phyloP scores from a whole-genome alignment of 2,797 vertebrate species.

The Danio choprae region DNA sequence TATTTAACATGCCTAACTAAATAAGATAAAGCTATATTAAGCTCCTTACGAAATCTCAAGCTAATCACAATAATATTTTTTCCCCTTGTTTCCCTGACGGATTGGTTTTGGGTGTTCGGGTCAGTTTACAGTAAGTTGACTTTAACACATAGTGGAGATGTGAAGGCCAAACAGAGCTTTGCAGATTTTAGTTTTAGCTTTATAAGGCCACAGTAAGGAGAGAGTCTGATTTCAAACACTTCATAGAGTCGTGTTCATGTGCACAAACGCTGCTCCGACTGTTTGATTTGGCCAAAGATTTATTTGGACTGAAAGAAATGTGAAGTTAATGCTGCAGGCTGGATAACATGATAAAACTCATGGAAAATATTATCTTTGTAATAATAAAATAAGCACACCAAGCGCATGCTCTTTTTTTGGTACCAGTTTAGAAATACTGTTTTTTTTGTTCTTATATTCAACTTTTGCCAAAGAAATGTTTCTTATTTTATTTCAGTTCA shows the following conservation, averaged over 20 bases:
- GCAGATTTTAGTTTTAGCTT: constrained; percentile 66
- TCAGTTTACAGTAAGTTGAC: constrained; percentile 38
- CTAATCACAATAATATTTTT: not conserved
- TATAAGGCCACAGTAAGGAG: constrained; percentile 72
- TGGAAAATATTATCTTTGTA: not conserved
- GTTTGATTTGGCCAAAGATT: constrained; percentile 50
- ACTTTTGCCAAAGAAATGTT: no score
- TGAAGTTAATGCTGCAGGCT: not conserved
- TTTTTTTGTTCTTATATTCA: no score
- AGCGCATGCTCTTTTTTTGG: not conserved
- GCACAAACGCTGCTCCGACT: constrained; percentile 54
- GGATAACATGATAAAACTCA: constrained; percentile 14
- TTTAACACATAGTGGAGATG: constrained; percentile 37
- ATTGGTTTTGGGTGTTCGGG: constrained; percentile 5
- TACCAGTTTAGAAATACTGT: no score
- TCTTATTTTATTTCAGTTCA: no score
- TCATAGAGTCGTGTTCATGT: constrained; percentile 24
- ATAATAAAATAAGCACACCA: not conserved
- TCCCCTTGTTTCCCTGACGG: not conserved
- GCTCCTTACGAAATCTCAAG: not conserved
- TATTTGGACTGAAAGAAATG: constrained; percentile 27
- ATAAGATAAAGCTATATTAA: not conserved
- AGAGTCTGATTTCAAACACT: constrained; percentile 59
- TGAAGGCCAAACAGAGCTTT: constrained; percentile 28
- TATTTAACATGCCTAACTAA: not conserved